A percentile compares a stretch with the other conserved stretches of the same genome.
Conservation (phyloP, 2,888 invertebrate species). For the Lumbricus terrestris region DNA sequence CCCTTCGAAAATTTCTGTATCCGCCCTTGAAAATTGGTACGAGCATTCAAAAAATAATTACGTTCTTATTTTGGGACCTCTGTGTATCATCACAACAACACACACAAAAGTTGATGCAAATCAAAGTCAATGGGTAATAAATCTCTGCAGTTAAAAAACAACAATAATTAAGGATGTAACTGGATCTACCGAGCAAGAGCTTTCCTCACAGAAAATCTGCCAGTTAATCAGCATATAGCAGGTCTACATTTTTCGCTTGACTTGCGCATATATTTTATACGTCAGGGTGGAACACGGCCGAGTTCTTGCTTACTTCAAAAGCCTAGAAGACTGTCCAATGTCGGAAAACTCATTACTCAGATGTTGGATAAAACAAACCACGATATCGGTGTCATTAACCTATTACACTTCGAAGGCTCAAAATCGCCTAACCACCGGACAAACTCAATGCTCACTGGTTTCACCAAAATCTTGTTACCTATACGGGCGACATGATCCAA, state of each 20-base stretch:
- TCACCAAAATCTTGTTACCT: background rate
- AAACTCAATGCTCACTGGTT: background rate
- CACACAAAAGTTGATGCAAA: background rate
- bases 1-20: too few species aligned
- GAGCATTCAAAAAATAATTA: background rate
- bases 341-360: background rate
- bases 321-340: too few species aligned
- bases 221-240: background rate
- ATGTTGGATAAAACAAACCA: background rate
- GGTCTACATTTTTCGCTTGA: background rate
- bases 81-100: background rate
- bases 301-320: background rate
- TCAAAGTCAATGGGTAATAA: too few species aligned
- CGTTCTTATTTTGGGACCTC: background rate
- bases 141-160: background rate
- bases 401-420: background rate
- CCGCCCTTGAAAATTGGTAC: too few species aligned
- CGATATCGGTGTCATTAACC: background rate
- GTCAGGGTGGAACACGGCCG: background rate
- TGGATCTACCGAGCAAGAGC: background rate
- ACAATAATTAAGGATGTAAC: background rate
- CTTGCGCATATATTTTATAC: background rate
- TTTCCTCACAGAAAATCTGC: background rate
- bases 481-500: background rate
- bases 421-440: background rate